Evolutionary conservation across 2,888 invertebrate species (phyloP), one percentile per base, ranked within the genome.

Genomic region (Noctua janthina): DNA sequence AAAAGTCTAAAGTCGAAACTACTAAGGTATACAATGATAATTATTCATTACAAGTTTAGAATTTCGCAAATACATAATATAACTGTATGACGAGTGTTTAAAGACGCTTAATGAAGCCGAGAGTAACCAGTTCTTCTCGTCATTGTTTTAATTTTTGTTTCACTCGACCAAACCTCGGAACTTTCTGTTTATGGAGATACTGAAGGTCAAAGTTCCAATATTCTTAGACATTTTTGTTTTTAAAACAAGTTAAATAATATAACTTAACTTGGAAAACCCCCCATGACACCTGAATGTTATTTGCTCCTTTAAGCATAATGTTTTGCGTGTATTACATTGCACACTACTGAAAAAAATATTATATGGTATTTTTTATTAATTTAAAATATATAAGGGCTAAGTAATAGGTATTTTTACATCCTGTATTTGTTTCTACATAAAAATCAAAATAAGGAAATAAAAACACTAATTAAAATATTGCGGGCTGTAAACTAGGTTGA

Each of bases 1-100:
- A 95, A 92, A 96, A 95, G 87, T 64, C 94, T 73, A 96, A 96
- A 92, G 84, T 92, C 86, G 94, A 94, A 84, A 81, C 92, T 73
- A 93, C 93, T 82, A 94, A 96, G 95, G 95, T 95, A 94, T 79
- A 87, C 73, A 79, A 46, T 17, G 17, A 69, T 75, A 29, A 29
- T 29, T 29, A 79, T 59, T 54, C 46, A 49, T 64, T 59, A 49
- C 75, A 43, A 64, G 13, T 39, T 64, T 29, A 8, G 0, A 17
- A 76, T 81, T 39, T 49, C 62, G 0, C 49, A 76, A 73, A 59
- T 46, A 71, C 23, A 39, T 46, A 11, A 46, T 66, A 66, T 73
- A 46, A 73, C 54, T 56, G 20, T 64, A 73, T 64, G 1, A 17
- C 4, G 46, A n/a, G 68, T 46, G 46, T 68, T 8, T 68, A 68